Evolutionary conservation across 2,888 invertebrate species (phyloP).

Genomic region (Acanthosepion lycidas): DNA sequence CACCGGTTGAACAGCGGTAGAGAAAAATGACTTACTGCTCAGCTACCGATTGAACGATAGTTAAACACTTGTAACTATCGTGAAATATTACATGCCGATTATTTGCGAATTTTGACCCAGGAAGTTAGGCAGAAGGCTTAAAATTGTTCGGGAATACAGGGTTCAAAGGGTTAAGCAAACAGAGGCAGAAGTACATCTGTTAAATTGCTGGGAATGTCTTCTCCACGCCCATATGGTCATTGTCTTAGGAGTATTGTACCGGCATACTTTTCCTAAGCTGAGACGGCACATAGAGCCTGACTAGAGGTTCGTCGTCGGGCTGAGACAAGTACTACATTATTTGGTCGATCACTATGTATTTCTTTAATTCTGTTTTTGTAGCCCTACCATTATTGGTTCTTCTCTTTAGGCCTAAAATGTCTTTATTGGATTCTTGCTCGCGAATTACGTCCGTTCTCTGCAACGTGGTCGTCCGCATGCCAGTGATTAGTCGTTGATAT

Average conservation of each 20-base stretch:
- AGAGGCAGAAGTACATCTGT: too few species aligned
- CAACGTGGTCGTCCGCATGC: background rate
- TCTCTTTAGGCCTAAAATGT: background rate
- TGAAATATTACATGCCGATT: too few species aligned
- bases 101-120: too few species aligned
- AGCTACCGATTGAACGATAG: too few species aligned
- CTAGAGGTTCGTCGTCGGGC: background rate
- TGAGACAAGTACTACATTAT: background rate
- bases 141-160: too few species aligned
- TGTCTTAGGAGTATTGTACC: background rate
- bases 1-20: too few species aligned
- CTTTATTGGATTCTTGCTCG: background rate
- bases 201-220: background rate
- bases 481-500: too few species aligned
- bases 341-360: background rate
- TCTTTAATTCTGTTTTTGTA: background rate
- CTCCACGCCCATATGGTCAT: background rate
- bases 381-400: background rate
- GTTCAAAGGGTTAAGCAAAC: too few species aligned
- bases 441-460: background rate
- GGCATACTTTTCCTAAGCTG: background rate
- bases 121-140: too few species aligned
- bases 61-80: too few species aligned
- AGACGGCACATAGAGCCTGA: background rate
- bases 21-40: too few species aligned